A percentile compares a stretch with the other conserved stretches of the same genome.
phyloP scores from a whole-genome alignment of 2,113 vertebrate genomes.

The Hyperopisus bebe region DNA sequence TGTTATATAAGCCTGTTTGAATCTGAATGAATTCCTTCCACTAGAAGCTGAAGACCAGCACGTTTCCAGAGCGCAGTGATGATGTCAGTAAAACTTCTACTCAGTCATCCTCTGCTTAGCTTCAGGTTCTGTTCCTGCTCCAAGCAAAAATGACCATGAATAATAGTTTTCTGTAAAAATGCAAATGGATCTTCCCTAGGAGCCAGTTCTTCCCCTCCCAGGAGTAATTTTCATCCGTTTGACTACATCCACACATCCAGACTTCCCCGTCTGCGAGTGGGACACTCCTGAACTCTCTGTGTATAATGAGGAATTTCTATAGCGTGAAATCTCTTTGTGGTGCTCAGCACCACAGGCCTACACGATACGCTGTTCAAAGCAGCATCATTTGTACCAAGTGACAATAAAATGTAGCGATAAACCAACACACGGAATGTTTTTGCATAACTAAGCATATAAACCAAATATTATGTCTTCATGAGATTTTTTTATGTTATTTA shows the following conservation, averaged over 20 bases:
- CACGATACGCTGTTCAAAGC: not conserved
- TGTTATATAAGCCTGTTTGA: not conserved
- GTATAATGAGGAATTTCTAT: not conserved
- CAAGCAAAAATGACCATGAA: not conserved
- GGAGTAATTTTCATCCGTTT: not conserved
- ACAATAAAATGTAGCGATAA: not conserved
- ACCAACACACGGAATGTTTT: not conserved
- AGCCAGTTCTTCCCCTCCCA: not conserved
- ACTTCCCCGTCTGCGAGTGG: not conserved
- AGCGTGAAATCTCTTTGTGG: not conserved
- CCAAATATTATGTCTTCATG: not conserved
- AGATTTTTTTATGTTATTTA: not conserved
- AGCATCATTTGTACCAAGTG: not conserved
- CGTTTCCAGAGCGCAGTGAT: not conserved
- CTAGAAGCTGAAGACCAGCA: not conserved
- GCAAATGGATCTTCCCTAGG: not conserved
- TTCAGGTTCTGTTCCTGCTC: not conserved
- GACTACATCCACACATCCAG: not conserved
- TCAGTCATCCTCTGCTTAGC: not conserved
- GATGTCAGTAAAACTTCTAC: not conserved
- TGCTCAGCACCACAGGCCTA: not conserved
- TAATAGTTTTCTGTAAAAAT: not conserved
- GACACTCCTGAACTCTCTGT: not conserved
- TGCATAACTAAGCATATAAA: not conserved
- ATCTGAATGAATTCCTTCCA: not conserved